Evolutionary conservation across 2,113 vertebrate genomes (phyloP).

Genomic region (Melozone crissalis): DNA sequence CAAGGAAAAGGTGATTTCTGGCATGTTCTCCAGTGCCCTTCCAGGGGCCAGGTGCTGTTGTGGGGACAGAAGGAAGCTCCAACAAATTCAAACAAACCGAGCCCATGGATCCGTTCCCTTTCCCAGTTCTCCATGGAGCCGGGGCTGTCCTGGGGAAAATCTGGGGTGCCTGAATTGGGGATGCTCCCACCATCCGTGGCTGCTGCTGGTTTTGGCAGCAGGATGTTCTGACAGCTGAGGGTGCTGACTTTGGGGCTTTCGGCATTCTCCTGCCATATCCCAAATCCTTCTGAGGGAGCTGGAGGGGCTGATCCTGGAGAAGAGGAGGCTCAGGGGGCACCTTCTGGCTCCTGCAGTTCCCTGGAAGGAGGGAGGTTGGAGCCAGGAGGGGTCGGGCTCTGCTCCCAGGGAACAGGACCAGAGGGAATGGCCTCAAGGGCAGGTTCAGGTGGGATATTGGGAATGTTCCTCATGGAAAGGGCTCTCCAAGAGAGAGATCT

Average conservation of each 20-base stretch:
- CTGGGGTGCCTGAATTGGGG: background rate
- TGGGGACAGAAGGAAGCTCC: background rate
- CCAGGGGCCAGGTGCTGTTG: background rate
- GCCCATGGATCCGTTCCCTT: background rate
- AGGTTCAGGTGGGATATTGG: background rate
- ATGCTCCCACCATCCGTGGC: accelerated
- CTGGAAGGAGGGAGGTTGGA: background rate
- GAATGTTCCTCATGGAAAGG: background rate
- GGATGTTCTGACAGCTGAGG: background rate
- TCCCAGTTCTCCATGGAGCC: background rate
- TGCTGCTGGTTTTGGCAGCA: background rate
- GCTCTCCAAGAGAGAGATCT: background rate
- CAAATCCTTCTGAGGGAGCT: background rate
- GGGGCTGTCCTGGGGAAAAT: background rate
- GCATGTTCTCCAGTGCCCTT: background rate
- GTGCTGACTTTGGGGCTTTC: background rate
- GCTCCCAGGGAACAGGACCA: background rate
- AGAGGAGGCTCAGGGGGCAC: background rate
- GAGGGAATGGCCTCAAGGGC: accelerated
- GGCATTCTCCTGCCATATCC: background rate
- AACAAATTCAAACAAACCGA: background rate
- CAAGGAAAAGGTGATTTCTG: background rate
- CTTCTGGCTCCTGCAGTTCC: background rate
- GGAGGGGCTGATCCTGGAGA: background rate
- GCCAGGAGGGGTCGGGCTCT: background rate